A percentile compares a stretch with the other conserved stretches of the same genome.
Evolutionary conservation across 2,797 vertebrate genomes (phyloP).

Genomic region (Calcarius lapponicus): DNA sequence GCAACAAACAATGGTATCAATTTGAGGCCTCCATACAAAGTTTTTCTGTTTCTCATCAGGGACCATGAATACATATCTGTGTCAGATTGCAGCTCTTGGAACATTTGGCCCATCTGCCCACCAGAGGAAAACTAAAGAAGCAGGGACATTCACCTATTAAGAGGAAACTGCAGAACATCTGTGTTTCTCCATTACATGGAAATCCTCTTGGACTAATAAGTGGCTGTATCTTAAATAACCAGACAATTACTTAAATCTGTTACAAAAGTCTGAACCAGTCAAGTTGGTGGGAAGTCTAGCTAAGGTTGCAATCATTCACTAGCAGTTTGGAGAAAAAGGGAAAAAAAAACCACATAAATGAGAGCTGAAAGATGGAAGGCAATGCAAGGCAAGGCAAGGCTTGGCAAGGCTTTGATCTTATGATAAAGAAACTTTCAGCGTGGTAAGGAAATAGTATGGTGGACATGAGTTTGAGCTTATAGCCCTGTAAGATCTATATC

Average conservation of each 20-base stretch:
- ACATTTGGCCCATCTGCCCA: constrained; percentile 6
- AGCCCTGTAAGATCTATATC: neutral
- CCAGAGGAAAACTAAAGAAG: neutral
- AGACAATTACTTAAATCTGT: neutral
- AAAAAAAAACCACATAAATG: neutral
- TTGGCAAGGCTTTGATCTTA: neutral
- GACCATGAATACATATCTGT: neutral
- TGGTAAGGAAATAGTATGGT: neutral
- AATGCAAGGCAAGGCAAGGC: neutral
- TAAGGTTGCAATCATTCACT: neutral
- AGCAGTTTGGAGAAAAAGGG: neutral
- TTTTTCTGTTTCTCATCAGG: constrained; percentile 17
- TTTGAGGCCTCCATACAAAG: neutral
- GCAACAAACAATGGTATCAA: neutral
- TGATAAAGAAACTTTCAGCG: neutral
- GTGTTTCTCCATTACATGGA: neutral
- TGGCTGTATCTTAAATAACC: neutral
- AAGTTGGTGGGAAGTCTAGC: neutral
- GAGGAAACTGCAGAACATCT: neutral
- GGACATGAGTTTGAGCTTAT: neutral
- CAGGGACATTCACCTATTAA: neutral
- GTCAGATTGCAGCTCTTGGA: neutral
- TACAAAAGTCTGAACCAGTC: neutral
- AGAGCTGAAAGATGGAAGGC: neutral
- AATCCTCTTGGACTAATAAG: neutral